These are phyloP conservation scores for Metallyticus violacea DNA, from an alignment of 2,888 invertebrate species.

Conservation along the genomic window DNA sequence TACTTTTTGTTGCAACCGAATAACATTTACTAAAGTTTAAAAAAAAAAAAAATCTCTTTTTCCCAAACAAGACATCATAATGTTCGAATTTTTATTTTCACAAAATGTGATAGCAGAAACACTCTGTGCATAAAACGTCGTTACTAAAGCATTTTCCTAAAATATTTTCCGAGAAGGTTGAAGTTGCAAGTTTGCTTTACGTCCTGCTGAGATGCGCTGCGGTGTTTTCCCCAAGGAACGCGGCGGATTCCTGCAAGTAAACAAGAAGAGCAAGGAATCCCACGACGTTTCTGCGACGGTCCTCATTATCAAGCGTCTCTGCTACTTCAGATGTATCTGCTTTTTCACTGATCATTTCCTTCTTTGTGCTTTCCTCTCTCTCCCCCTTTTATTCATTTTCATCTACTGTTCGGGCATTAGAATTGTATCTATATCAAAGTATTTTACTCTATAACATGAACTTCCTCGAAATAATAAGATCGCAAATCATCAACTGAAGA, in stretches of 20 bases:
- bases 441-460: no score
- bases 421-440: no score
- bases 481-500: no score
- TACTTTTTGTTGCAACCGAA: neutral
- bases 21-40: neutral
- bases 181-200: no score
- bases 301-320: neutral
- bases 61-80: neutral
- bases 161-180: neutral
- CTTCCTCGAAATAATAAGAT: no score
- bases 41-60: no score
- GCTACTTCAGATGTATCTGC: neutral
- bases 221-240: neutral
- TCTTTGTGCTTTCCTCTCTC: no score
- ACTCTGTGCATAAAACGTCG: neutral
- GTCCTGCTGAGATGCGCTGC: neutral
- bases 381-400: no score
- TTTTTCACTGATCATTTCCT: neutral
- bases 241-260: neutral
- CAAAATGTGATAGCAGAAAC: neutral
- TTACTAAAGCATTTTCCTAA: neutral
- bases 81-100: neutral
- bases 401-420: neutral
- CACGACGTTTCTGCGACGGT: no score
- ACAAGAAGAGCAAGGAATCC: neutral